A percentile compares a stretch with the other conserved stretches of the same genome.
phyloP scores from a whole-genome alignment of 2,797 vertebrate species.

The Acridotheres tristis region DNA sequence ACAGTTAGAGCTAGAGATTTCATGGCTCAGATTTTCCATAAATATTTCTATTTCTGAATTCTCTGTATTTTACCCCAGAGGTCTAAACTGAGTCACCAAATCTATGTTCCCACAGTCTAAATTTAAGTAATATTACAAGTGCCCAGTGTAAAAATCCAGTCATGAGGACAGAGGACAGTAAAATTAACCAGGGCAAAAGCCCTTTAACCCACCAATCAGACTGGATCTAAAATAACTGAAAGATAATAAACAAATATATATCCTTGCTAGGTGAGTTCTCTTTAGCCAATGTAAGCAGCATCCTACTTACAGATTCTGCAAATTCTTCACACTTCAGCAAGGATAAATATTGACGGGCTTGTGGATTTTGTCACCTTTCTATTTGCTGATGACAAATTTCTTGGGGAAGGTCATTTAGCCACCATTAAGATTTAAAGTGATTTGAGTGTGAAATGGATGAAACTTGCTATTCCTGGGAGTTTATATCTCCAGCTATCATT shows the following conservation, averaged over 20 bases:
- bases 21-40: background rate
- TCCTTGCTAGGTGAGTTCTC: background rate
- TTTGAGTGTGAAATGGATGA: background rate
- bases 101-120: background rate
- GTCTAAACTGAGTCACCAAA: background rate
- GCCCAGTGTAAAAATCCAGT: background rate
- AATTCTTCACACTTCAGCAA: background rate
- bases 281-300: background rate
- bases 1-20: background rate
- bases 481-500: background rate
- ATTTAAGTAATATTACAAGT: background rate
- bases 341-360: background rate
- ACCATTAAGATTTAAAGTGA: background rate
- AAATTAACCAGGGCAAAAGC: background rate
- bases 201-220: background rate
- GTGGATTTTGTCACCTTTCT: background rate
- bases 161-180: background rate
- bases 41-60: background rate
- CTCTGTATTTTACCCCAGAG: background rate
- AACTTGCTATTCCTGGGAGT: background rate
- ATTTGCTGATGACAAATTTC: background rate
- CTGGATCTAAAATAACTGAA: background rate
- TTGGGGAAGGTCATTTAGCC: background rate
- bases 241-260: background rate
- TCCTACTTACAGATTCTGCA: background rate